These are phyloP conservation scores for Drosophila subsilvestris DNA, from an alignment of 2,888 invertebrate species.

Conservation along the genomic window DNA sequence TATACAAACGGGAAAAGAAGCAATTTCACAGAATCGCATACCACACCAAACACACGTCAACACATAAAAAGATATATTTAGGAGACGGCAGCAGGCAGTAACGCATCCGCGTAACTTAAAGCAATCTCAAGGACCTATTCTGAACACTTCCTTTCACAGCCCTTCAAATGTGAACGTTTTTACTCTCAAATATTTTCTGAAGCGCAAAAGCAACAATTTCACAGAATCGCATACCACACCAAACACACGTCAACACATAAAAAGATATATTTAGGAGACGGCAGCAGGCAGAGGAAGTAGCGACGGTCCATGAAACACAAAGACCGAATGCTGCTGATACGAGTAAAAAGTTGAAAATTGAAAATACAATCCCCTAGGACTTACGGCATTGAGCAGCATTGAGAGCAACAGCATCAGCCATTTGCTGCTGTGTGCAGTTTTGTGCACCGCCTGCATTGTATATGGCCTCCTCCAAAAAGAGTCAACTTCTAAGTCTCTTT, in stretches of 20 bases:
- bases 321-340: constrained; percentile 33
- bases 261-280: constrained; percentile 39
- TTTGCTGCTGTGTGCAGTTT: constrained; percentile 62
- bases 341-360: constrained; percentile 51
- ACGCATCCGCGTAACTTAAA: not conserved
- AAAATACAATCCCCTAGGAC: constrained; percentile 67
- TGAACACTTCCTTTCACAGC: too few relatives aligned
- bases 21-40: constrained; percentile 54
- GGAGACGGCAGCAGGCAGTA: constrained; percentile 23
- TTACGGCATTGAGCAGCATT: constrained; percentile 82
- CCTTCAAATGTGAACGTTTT: too few relatives aligned
- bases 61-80: constrained; percentile 33
- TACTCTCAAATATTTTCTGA: not conserved
- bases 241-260: constrained; percentile 46
- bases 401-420: constrained; percentile 75
- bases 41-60: constrained; percentile 47
- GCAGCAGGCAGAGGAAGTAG: constrained; percentile 19
- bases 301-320: constrained; percentile 2
- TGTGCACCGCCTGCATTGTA: constrained; percentile 67
- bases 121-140: too few relatives aligned
- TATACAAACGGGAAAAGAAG: constrained; percentile 1
- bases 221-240: constrained; percentile 44
- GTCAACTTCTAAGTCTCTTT: constrained; percentile 22
- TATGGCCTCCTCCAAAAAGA: constrained; percentile 15
- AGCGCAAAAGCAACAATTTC: constrained; percentile 36